Evolutionary conservation across 1,140 invertebrate species (phyloP).

Genomic region (Globodera rostochiensis): DNA sequence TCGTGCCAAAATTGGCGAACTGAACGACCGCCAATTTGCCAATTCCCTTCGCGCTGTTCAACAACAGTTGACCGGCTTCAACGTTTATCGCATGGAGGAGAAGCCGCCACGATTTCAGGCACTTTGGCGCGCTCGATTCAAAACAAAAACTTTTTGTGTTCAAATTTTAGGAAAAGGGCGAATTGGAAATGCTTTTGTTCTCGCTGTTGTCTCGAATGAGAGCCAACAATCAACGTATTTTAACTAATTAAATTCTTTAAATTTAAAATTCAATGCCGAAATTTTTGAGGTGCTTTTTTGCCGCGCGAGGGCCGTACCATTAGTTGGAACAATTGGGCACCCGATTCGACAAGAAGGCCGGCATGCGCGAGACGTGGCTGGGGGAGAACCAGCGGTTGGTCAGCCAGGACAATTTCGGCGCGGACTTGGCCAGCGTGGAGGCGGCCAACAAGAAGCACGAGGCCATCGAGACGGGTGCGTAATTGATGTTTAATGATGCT

Average conservation of each 20-base stretch:
- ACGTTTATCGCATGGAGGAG: constrained; percentile 94
- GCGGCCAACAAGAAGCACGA: constrained; percentile 99
- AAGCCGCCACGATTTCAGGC: constrained; percentile 85
- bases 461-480: constrained; percentile 98
- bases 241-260: no score
- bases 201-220: constrained; percentile 97
- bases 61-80: constrained; percentile 91
- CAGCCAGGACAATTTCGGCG: constrained; percentile 94
- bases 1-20: constrained; percentile 84
- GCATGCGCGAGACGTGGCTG: constrained; percentile 98
- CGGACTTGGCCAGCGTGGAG: constrained; percentile 88
- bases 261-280: no score
- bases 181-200: constrained; percentile 93
- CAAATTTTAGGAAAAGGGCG: constrained; percentile 91
- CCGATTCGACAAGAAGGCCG: constrained; percentile 97
- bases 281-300: constrained; percentile 82
- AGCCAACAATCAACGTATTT: constrained; percentile 87
- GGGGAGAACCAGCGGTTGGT: constrained; percentile 97
- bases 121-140: constrained; percentile 72
- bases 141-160: background rate
- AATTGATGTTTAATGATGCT: no score
- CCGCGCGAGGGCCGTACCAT: constrained; percentile 97
- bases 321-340: constrained; percentile 94
- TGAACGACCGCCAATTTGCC: constrained; percentile 88
- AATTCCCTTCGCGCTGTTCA: constrained; percentile 94